Evolutionary conservation across 2,113 vertebrate genomes (phyloP), one percentile per base, ranked within the genome.

Genomic region (Axis porcinus): DNA sequence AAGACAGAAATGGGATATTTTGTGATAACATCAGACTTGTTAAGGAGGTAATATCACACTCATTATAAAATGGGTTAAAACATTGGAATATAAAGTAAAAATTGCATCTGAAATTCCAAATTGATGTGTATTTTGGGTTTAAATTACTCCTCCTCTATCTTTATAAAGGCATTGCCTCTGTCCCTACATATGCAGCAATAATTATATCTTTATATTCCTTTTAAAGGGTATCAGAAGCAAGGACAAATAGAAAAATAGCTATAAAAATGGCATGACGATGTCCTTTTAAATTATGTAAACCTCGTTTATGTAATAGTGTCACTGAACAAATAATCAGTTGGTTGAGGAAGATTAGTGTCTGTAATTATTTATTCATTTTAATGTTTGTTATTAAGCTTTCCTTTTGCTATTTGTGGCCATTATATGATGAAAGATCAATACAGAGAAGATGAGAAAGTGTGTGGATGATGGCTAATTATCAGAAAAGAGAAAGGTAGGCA

Each of bases 361-460:
- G 86, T 97, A 99, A 99, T 99, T 98, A 99, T 98, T 99, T 99
- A 99, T 99, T 99, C 98, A 98, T 98, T 99, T 98, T 98, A 98
- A 98, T 98, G 97, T 98, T 98, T 98, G 97, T 98, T 99, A 98
- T 98, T 98, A 98, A 98, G 97, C 85, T 97, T 98, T 99, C 89
- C 94, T 98, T 93, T 98, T 98, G 82, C 94, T 98, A 98, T 98
- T 98, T 98, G 97, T 97, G 96, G 97, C 96, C 83, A 98, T 99
- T 98, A 98, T 98, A 89, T 97, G 97, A 98, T 98, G 98, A 98
- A 98, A 99, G 97, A 99, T 98, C 98, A 99, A 98, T 98, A 99
- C 19, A 6, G 96, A 98, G 97, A 97, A 98, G 97, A 98, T 98
- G 97, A 98, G 98, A 98, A 98, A 98, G 97, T 98, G 83, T 40